phyloP scores from a whole-genome alignment of 2,888 invertebrate genomes.

The Nebria salina region DNA sequence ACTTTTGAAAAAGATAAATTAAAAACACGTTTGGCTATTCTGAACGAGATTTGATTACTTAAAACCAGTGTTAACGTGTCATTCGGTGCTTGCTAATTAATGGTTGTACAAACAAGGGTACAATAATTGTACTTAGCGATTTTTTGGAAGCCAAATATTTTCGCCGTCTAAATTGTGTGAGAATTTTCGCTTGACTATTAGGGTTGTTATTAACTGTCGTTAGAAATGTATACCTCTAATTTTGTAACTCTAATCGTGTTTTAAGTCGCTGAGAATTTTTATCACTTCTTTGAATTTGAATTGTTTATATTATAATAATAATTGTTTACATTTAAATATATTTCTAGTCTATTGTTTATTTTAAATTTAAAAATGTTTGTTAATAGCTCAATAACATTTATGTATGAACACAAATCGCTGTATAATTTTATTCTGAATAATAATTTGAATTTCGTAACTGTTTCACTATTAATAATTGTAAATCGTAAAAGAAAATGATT shows the following conservation, averaged over 20 bases:
- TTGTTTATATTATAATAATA: background rate
- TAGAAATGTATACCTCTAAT: background rate
- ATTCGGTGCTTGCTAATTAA: constrained; percentile 40
- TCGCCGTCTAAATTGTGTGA: background rate
- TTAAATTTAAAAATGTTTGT: too few relatives aligned
- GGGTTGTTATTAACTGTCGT: background rate
- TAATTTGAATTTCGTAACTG: too few relatives aligned
- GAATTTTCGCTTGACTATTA: background rate
- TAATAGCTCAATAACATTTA: too few relatives aligned
- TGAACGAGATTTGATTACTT: constrained; percentile 45
- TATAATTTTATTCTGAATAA: too few relatives aligned
- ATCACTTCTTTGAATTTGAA: background rate
- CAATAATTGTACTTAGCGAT: background rate
- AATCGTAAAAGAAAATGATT: too few relatives aligned
- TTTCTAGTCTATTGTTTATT: too few relatives aligned
- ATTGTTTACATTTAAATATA: background rate
- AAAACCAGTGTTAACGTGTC: constrained; percentile 33
- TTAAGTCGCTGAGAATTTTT: background rate
- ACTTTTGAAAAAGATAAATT: constrained; percentile 34
- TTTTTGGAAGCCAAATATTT: background rate
- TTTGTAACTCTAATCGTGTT: background rate
- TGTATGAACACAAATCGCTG: too few relatives aligned
- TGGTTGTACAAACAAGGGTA: constrained; percentile 11
- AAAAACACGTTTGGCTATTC: constrained; percentile 38
- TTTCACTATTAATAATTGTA: too few relatives aligned